Evolutionary conservation across 2,797 vertebrate species (phyloP), one percentile per base, ranked within the genome.

Genomic region (Cirrhinus molitorella): DNA sequence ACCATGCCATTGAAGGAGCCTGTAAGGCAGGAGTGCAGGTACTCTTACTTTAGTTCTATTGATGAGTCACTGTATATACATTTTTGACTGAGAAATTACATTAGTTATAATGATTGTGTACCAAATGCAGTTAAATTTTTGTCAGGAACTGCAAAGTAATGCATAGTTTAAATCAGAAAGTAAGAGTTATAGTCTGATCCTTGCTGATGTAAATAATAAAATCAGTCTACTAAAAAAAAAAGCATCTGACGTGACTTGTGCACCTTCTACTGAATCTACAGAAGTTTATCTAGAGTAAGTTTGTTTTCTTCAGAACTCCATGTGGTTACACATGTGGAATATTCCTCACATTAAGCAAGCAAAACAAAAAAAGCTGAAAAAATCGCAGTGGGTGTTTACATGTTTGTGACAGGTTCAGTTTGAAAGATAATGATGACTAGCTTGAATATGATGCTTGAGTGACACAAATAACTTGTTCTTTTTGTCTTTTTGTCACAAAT

Each of bases 21-120:
- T 99, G 98, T 91, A 97, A 95, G 85, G 95, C 95, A 71, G 96
- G 96, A 87, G 91, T 96, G 34, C 98, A 99, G 97, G 98, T 96
- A 94, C 78, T 49, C 40, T 31, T 49, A 28, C 25, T 49, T 34
- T 17, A 45, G 34, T 57, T 43, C 34, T 40, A 1, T 25, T 75
- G 2, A 71, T 11, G 25, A n/a, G 6, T 21, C 11, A 10, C 2
- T 31, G 4, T 53, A 6, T 37, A 5, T 55, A 9, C 55, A 34
- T 53, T 34, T 14, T 14, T 55, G 31, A 37, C 12, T 6, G 55
- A 28, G n/a, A 43, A 76, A 76, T 76, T 16, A 40, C 7, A 8
- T 6, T 40, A 6, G 9, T 75, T 40, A 6, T 59, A 40, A 37
- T 43, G 53, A 23, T n/a, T 75, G n/a, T 57, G 51, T 17, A n/a